Evolutionary conservation across 2,113 vertebrate species (phyloP), one percentile per base, ranked within the genome.

Genomic region (Cyphomyrus discorhynchus): DNA sequence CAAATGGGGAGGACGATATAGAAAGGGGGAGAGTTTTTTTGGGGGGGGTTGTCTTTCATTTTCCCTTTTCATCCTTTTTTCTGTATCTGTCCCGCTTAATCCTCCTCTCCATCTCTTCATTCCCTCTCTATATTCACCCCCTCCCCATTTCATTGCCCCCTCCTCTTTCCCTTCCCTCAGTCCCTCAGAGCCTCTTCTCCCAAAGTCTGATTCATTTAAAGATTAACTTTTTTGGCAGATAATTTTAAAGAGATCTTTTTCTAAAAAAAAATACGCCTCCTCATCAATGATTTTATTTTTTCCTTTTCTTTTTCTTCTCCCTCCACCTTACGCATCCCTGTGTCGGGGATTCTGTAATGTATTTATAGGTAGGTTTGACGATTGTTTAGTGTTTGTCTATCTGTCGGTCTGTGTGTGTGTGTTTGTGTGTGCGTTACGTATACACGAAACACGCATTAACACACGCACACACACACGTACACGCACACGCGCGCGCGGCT

Each of bases 321-420:
- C 31, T 86, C 80, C 87, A 70, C 58, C 24, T 52, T 89, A 83
- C 56, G 89, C 89, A 66, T 89, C 89, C 58, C 77, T 90, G 35
- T 85, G 70, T 90, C 84, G 58, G 87, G 86, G 87, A 88, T 84
- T 88, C 90, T 88, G n/a, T 77, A 49, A 83, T 84, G 91, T 95
- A 92, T 94, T 92, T 93, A 94, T 96, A 95, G 95, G 95, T 96
- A 96, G 95, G 95, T 96, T 80, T 95, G 94, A 95, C 89, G 93
- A 93, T 95, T 27, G 93, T 94, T 95, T 95, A 95, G 94, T 96
- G 95, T 95, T 94, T 94, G 94, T 95, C 95, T 94, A 94, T 93
- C 94, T 95, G 94, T 95, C 94, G 93, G 94, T 95, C 88, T 62
- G 82, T 87, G 93, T 94, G 95, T 95, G 90, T 95, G 95, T 95